Evolutionary conservation across 2,888 invertebrate genomes (phyloP).

Genomic region (Miltochrista miniata): DNA sequence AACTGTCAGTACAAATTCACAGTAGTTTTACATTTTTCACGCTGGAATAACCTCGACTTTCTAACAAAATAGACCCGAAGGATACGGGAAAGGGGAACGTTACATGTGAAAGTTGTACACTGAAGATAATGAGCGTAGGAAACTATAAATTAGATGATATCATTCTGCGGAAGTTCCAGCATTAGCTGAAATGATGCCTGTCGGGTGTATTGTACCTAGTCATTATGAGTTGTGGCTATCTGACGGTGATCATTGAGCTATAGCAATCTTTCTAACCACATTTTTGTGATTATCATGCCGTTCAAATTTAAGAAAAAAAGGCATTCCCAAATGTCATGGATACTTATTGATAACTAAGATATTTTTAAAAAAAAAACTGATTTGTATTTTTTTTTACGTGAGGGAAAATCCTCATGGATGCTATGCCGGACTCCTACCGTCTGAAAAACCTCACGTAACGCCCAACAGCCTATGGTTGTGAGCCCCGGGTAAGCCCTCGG

Average conservation of each 20-base stretch:
- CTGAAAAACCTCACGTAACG: too few species aligned
- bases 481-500: too few species aligned
- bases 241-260: background rate
- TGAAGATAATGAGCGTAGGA: conserved; percentile 6
- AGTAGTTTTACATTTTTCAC: too few species aligned
- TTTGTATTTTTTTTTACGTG: too few species aligned
- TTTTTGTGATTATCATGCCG: background rate
- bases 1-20: too few species aligned
- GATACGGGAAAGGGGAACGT: background rate
- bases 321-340: too few species aligned
- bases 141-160: conserved; percentile 12
- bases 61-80: background rate
- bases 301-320: too few species aligned
- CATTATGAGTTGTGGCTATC: conserved; percentile 4
- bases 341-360: too few species aligned
- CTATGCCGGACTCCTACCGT: too few species aligned
- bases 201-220: conserved; percentile 4
- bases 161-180: conserved; percentile 9
- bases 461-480: too few species aligned
- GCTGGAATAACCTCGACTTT: background rate
- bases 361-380: too few species aligned
- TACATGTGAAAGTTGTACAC: conserved; percentile 6
- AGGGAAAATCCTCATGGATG: too few species aligned
- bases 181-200: conserved; percentile 8
- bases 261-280: conserved; percentile 2